A percentile compares a stretch with the other conserved stretches of the same genome.
These are phyloP conservation scores for Ectemnius continuus DNA, from an alignment of 2,888 invertebrate species.

Conservation along the genomic window DNA sequence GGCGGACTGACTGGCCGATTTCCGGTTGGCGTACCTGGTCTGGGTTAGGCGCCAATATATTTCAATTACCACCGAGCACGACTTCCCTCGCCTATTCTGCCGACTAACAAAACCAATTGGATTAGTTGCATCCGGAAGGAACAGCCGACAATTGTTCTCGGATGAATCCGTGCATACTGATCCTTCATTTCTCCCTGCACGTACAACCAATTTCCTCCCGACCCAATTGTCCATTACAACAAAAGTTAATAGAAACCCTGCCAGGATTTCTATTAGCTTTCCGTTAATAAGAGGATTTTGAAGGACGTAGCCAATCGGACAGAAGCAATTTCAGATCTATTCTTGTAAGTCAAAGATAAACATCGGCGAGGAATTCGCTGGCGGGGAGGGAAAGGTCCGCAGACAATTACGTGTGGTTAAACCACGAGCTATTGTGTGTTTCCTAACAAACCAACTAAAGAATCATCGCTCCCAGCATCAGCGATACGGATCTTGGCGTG, in stretches of 20 bases:
- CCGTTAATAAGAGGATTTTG: too few species aligned
- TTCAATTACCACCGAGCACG: slow-evolving; percentile 50
- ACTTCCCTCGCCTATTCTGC: slow-evolving; percentile 32
- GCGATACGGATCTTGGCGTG: slow-evolving; percentile 12
- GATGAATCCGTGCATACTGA: background rate
- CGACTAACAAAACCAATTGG: slow-evolving; percentile 17
- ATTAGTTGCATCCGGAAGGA: slow-evolving; percentile 30
- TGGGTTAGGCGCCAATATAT: slow-evolving; percentile 48
- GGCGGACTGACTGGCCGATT: slow-evolving; percentile 50
- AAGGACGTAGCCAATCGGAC: too few species aligned
- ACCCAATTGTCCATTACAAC: too few species aligned
- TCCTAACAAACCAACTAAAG: slow-evolving; percentile 15
- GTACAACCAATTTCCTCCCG: too few species aligned
- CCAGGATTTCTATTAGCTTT: too few species aligned
- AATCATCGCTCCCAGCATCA: slow-evolving; percentile 27
- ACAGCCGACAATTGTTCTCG: slow-evolving; percentile 7
- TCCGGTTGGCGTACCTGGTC: slow-evolving; percentile 31
- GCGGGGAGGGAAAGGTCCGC: too few species aligned
- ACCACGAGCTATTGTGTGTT: background rate
- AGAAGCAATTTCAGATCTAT: too few species aligned
- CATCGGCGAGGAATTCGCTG: too few species aligned
- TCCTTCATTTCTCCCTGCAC: too few species aligned
- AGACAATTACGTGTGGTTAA: too few species aligned
- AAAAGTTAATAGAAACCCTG: too few species aligned
- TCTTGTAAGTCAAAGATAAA: too few species aligned